These are phyloP conservation scores for Cabera pusaria DNA, from an alignment of 2,888 invertebrate genomes.

Conservation along the genomic window DNA sequence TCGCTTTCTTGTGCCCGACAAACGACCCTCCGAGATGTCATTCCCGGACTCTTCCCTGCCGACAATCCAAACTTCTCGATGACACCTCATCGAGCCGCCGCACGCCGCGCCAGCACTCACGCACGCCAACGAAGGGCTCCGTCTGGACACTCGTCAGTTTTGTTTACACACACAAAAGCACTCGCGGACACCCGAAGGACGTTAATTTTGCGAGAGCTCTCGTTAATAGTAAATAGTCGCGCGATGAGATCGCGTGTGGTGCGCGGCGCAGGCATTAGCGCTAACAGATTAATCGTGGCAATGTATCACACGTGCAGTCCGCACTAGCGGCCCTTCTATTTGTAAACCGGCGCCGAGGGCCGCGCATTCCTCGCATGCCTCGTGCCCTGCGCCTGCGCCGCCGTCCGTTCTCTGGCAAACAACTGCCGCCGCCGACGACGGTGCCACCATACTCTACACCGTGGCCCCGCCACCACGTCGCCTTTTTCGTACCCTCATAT, in stretches of 20 bases:
- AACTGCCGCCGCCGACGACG: conserved; percentile 39
- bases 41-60: conserved; percentile 50
- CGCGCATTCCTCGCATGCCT: conserved; percentile 77
- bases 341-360: conserved; percentile 82
- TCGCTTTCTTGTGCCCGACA: conserved; percentile 70
- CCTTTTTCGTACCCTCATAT: conserved; percentile 39
- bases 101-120: too few species aligned
- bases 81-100: conserved; percentile 5
- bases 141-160: neutral
- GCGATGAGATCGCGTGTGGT: conserved; percentile 46
- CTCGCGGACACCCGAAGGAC: conserved; percentile 28
- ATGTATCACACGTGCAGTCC: conserved; percentile 78
- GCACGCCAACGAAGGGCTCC: too few species aligned
- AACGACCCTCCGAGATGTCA: conserved; percentile 72
- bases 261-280: conserved; percentile 63
- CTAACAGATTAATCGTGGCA: conserved; percentile 75
- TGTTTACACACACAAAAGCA: conserved; percentile 31
- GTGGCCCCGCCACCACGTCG: conserved; percentile 48
- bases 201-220: conserved; percentile 29
- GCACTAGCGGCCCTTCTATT: conserved; percentile 79
- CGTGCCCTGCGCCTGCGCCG: conserved; percentile 58
- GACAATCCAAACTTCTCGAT: conserved; percentile 14
- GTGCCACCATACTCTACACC: conserved; percentile 44
- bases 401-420: conserved; percentile 45
- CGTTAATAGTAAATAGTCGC: conserved; percentile 44